Evolutionary conservation across 2,888 invertebrate genomes (phyloP), one percentile per base, ranked within the genome.

Genomic region (Tromatobia lineatoria): DNA sequence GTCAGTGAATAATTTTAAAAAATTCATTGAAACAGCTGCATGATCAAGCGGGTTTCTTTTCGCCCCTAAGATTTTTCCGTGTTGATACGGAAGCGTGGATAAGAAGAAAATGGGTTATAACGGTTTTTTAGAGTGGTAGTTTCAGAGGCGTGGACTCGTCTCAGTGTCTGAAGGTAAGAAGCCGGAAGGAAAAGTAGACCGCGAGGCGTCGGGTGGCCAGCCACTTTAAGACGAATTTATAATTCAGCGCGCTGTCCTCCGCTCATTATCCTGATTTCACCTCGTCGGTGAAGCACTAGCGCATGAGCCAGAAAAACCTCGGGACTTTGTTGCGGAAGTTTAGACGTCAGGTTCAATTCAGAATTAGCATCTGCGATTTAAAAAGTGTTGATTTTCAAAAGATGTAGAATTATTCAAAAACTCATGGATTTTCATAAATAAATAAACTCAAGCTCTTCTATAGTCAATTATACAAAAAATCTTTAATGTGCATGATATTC

Each of bases 181-280:
- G 47, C 23, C 71, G 11, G 42, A 13, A 23, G 42, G 76, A 38
- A 74, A 75, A 83, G 70, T 79, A 74, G 75, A 83, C 71, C 69
- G 42, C 10, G 81, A 81, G 86, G 83, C 81, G 85, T 83, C 84
- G 79, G 81, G 66, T 76, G 76, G 83, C 76, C 85, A 87, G 86
- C 86, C 86, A 88, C 87, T 88, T 89, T 87, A 89, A 89, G 87
- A 86, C 71, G 67, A 85, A 88, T 88, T 89, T 85, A 87, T 88
- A 88, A 90, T 86, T 86, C 82, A 89, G 75, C 83, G 85, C 66
- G 67, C 81, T 82, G 70, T 86, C 76, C 85, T 71, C 64, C 78
- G 66, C 88, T 89, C 86, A 88, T 90, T 90, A 91, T 88, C 82
- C 86, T 80, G 88, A 91, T 88, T 89, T 88, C 85, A 82, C 69